Percentiles rank a stretch among this genome's conserved stretches.
These are phyloP conservation scores for Vanessa atalanta DNA, from an alignment of 1,140 invertebrate genomes.

Conservation along the genomic window DNA sequence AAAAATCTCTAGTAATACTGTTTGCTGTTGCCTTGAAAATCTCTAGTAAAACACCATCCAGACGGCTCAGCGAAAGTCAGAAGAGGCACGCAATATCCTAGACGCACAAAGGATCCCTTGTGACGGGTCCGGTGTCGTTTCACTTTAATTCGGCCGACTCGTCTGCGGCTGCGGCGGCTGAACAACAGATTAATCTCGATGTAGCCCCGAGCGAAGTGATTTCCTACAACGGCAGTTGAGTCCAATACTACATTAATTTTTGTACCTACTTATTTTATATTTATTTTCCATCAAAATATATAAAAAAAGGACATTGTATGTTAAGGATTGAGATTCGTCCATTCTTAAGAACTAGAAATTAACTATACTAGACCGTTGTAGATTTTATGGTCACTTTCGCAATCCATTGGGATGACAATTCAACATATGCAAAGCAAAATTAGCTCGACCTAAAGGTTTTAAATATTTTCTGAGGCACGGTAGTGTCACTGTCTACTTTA, in stretches of 20 bases:
- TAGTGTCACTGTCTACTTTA: too few relatives aligned
- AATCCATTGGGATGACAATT: too few relatives aligned
- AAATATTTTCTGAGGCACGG: too few relatives aligned
- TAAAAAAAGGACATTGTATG: too few relatives aligned
- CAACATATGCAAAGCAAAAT: too few relatives aligned
- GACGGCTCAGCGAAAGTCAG: constrained; percentile 10
- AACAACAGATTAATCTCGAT: constrained; percentile 51
- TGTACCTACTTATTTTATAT: neutral
- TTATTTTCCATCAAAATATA: neutral
- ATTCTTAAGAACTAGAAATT: too few relatives aligned
- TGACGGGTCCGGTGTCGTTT: constrained; percentile 50
- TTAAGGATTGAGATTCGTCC: too few relatives aligned
- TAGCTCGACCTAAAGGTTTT: too few relatives aligned
- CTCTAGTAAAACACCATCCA: neutral
- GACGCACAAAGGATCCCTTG: constrained; percentile 46
- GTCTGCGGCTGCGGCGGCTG: constrained; percentile 43
- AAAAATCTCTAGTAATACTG: neutral
- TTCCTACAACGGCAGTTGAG: constrained; percentile 3
- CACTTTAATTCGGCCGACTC: constrained; percentile 50
- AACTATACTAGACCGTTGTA: too few relatives aligned
- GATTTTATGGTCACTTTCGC: too few relatives aligned
- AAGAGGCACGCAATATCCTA: constrained; percentile 25
- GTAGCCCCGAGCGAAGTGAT: constrained; percentile 37
- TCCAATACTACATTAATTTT: constrained; percentile 1
- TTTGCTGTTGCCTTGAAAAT: constrained; percentile 1